These are phyloP conservation scores for Lottia scabra DNA, from an alignment of 2,888 invertebrate species.

Conservation along the genomic window DNA sequence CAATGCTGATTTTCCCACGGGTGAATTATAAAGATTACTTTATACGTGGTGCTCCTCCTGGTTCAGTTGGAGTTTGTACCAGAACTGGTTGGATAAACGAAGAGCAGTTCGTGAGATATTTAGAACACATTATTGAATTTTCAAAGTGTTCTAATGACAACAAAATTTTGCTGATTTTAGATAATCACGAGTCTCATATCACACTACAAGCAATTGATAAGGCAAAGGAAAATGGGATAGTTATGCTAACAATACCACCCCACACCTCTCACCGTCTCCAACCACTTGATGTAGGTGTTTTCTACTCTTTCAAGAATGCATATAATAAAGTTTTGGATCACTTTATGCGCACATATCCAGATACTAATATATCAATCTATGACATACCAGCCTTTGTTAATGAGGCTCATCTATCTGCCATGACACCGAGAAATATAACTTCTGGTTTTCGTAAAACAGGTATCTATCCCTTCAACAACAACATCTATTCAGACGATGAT, in stretches of 20 bases:
- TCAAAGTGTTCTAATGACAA: constrained; percentile 11
- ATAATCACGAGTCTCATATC: constrained; percentile 26
- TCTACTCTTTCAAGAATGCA: constrained; percentile 55
- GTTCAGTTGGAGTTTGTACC: not conserved
- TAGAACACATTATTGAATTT: constrained; percentile 16
- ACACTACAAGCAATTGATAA: constrained; percentile 19
- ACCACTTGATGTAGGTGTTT: constrained; percentile 45
- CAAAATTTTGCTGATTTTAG: constrained; percentile 19
- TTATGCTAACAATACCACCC: constrained; percentile 30
- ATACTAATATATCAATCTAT: not conserved
- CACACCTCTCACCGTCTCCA: constrained; percentile 30
- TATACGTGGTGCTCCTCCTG: constrained; percentile 9
- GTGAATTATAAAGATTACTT: constrained; percentile 11
- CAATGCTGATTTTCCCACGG: too few relatives aligned
- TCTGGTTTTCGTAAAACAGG: not conserved
- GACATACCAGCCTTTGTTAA: not conserved
- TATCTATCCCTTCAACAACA: not conserved
- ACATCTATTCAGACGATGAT: not conserved
- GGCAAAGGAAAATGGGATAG: constrained; percentile 28
- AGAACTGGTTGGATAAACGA: constrained; percentile 59
- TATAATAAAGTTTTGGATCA: not conserved
- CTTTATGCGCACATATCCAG: constrained; percentile 13
- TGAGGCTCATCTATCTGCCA: not conserved
- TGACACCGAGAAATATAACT: not conserved
- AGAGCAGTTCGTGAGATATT: too few relatives aligned